Percentiles rank a stretch among this genome's conserved stretches.
These are phyloP conservation scores for Cuculus canorus DNA, from an alignment of 2,797 vertebrate genomes.

Conservation along the genomic window DNA sequence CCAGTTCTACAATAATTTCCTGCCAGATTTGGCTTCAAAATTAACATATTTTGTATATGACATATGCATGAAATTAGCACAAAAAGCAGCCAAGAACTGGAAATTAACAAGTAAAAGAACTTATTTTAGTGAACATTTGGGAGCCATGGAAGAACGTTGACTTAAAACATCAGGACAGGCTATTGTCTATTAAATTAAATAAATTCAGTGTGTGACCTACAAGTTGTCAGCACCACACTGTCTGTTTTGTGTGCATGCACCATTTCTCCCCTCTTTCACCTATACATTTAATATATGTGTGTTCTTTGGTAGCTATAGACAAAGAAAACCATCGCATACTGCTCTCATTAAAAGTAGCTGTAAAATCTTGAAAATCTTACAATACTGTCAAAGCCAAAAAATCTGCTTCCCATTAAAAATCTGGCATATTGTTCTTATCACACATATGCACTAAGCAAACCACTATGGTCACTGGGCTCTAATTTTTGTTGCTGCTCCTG, in stretches of 20 bases:
- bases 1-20: constrained; percentile 52
- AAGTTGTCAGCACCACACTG: constrained; percentile 9
- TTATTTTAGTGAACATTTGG: constrained; percentile 75
- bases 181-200: constrained; percentile 74
- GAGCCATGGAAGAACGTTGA: constrained; percentile 58
- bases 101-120: constrained; percentile 73
- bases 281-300: background rate
- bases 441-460: background rate
- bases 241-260: background rate
- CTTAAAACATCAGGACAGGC: constrained; percentile 64
- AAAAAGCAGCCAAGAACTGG: constrained; percentile 72
- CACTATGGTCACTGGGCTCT: background rate
- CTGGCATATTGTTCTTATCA: constrained; percentile 21
- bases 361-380: constrained; percentile 3
- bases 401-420: constrained; percentile 23
- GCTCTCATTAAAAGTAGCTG: background rate
- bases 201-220: constrained; percentile 50
- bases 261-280: background rate
- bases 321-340: background rate
- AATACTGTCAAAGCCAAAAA: background rate
- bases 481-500: constrained; percentile 34
- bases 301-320: background rate
- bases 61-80: constrained; percentile 79
- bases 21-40: constrained; percentile 75
- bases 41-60: constrained; percentile 74